Percentiles rank a stretch among this genome's conserved stretches.
phyloP scores from a whole-genome alignment of 2,888 invertebrate genomes.

The Congeria kusceri region DNA sequence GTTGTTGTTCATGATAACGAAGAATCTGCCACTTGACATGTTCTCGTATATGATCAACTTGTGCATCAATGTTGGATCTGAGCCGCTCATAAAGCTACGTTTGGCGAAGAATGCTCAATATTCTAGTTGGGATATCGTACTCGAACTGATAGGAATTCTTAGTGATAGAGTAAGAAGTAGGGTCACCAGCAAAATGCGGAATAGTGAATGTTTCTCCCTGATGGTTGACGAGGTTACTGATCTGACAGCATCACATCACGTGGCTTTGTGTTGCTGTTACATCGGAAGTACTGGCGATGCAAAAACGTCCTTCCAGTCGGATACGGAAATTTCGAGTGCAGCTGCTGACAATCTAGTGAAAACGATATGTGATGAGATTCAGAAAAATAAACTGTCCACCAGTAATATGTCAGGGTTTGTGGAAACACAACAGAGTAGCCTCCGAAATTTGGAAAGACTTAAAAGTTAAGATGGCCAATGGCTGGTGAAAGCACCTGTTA shows the following conservation, averaged over 20 bases:
- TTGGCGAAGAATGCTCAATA: slow-evolving; percentile 36
- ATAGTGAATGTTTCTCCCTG: slow-evolving; percentile 18
- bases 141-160: slow-evolving; percentile 29
- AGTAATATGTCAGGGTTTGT: slow-evolving; percentile 45
- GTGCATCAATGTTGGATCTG: slow-evolving; percentile 32
- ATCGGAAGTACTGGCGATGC: no score
- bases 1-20: slow-evolving; percentile 13
- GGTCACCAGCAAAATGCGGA: slow-evolving; percentile 8
- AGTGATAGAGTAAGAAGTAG: slow-evolving; percentile 16
- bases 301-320: slow-evolving; percentile 29
- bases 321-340: slow-evolving; percentile 14
- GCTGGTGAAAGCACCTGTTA: slow-evolving; percentile 15
- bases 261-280: slow-evolving; percentile 24
- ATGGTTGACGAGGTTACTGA: slow-evolving; percentile 53
- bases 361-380: slow-evolving; percentile 18
- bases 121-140: slow-evolving; percentile 42
- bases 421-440: slow-evolving; percentile 40
- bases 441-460: slow-evolving; percentile 18
- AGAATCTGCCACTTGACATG: slow-evolving; percentile 41
- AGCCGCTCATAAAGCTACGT: slow-evolving; percentile 19
- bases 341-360: slow-evolving; percentile 32
- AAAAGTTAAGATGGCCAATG: slow-evolving; percentile 35
- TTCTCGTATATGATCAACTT: slow-evolving; percentile 29
- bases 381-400: slow-evolving; percentile 7
- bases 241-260: slow-evolving; percentile 21